These are phyloP conservation scores for Cynoglossus semilaevis DNA, from an alignment of 2,113 vertebrate genomes.

Conservation along the genomic window DNA sequence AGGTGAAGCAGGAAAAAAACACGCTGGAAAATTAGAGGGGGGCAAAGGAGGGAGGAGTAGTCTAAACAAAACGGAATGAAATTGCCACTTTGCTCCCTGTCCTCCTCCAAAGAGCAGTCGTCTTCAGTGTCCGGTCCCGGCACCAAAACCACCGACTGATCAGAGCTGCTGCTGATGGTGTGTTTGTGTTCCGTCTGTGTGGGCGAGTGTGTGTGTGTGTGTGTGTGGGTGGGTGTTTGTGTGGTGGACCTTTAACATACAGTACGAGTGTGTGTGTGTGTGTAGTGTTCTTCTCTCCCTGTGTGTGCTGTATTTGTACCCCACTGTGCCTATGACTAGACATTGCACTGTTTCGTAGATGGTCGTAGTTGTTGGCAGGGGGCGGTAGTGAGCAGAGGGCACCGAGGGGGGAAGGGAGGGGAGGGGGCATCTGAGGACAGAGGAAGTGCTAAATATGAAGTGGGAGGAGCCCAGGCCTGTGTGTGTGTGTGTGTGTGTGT, in stretches of 20 bases:
- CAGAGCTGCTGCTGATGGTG: constrained; percentile 48
- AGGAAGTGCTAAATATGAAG: constrained; percentile 51
- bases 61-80: constrained; percentile 35
- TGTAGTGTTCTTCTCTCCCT: constrained; percentile 48
- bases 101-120: constrained; percentile 36
- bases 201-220: constrained; percentile 22
- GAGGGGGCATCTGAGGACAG: constrained; percentile 56
- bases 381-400: constrained; percentile 52
- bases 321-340: constrained; percentile 78
- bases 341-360: constrained; percentile 77
- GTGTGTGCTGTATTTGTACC: constrained; percentile 64
- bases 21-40: neutral
- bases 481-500: constrained; percentile 30
- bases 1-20: neutral
- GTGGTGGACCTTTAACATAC: constrained; percentile 46
- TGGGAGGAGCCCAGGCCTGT: constrained; percentile 45
- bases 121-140: constrained; percentile 32
- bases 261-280: constrained; percentile 40
- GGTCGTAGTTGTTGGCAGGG: constrained; percentile 59
- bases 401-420: no score
- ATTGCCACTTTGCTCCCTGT: constrained; percentile 32
- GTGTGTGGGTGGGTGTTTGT: constrained; percentile 15
- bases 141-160: constrained; percentile 45
- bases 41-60: constrained; percentile 7
- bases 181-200: constrained; percentile 21